Evolutionary conservation across 2,888 invertebrate species (phyloP).

Genomic region (Cataglyphis rosenhaueri): DNA sequence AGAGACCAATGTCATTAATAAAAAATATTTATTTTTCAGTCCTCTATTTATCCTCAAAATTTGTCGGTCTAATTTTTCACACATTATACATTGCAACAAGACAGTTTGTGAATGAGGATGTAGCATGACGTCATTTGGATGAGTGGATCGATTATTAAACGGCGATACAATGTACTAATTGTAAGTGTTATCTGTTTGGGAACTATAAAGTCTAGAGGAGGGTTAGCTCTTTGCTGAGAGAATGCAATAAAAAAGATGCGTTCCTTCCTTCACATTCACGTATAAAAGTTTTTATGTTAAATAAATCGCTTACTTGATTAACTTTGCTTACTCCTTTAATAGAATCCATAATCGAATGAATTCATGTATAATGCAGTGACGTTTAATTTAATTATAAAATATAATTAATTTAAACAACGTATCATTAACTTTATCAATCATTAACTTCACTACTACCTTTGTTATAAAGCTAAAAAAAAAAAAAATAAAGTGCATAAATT

Average conservation of each 20-base stretch:
- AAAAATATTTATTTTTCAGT: too few species aligned
- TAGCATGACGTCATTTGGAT: background rate
- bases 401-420: background rate
- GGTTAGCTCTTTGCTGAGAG: background rate
- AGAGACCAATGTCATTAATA: too few species aligned
- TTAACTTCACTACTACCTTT: background rate
- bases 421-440: background rate
- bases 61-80: too few species aligned
- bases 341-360: background rate
- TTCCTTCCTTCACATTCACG: background rate
- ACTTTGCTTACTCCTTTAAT: background rate
- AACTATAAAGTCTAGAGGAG: background rate
- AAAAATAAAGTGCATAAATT: background rate
- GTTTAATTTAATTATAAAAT: background rate
- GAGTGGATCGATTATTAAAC: background rate
- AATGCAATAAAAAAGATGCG: background rate
- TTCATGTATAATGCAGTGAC: background rate
- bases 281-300: background rate
- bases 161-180: background rate
- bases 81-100: background rate
- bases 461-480: background rate
- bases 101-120: background rate
- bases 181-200: background rate
- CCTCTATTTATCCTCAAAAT: too few species aligned
- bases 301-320: background rate